Base-by-base conservation (phyloP, 2,113 vertebrate species). In the Limnothrissa miodon region DNA sequence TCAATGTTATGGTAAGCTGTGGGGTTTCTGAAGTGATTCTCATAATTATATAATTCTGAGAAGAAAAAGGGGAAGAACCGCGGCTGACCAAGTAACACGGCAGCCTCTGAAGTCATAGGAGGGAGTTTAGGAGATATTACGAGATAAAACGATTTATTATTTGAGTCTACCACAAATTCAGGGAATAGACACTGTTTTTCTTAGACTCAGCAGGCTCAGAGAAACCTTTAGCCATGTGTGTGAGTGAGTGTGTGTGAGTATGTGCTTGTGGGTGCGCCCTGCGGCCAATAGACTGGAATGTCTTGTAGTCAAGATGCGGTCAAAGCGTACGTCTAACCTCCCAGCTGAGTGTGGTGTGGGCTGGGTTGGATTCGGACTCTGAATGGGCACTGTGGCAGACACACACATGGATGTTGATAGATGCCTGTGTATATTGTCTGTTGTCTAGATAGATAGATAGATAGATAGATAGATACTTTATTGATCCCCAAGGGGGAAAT, bases 1-100 rank as follows among this genome's bases (percentile, higher is more conserved):
- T 74, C 13, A 17, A 33, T 74, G 66, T 74, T 36, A 36, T 33
- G 29, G 10, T 36, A 74, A 74, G 66, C 29, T 36, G 66, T 17
- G 33, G 46, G 66, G 66, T 36, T 74, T 74, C 66, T 36, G 66
- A 74, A 74, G 62, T 74, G 29, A 74, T 74, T 74, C 66, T 74
- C 33, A 5, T 11, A 74, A 74, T 74, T 74, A 74, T 74, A 74
- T 74, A 36, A 74, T 74, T 74, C 66, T 15, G 11, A 36, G 15
- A 74, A 33, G 66, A 36, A 74, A 74, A 33, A 33, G 29, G 33
- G 33, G 29, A 74, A 39, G 11, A 33, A 15, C 29, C 11, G 10
- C 7, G 59, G 66, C 66, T 39, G 29, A 74, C 2, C 29, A 36
- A 74, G 66, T 11, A 29, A 33, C 25, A 74, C 29, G 17, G 25